Base-by-base conservation (phyloP, 2,797 vertebrate genomes). In the Syngnathus rostellatus region DNA sequence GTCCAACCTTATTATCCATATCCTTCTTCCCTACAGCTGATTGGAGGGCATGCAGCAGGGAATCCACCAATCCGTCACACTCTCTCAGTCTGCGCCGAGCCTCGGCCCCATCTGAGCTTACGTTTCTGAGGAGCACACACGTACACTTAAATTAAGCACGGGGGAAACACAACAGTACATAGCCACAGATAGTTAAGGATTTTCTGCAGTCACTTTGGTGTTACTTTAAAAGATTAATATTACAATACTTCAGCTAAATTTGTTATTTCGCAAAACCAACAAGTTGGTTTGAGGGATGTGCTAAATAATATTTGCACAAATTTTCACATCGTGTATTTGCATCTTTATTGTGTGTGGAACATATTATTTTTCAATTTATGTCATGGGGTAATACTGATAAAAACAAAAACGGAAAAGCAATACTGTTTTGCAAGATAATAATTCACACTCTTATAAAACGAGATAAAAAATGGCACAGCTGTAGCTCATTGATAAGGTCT, bases 21-120 rank as follows among this genome's bases (percentile, higher is more conserved):
- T 98, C 97, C 82, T 99, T 98, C 88, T 96, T 98, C 76, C 97
- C 94, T 51, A 98, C 95, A 0, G 97, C 97, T 10, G 96, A 99
- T 76, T 93, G 96, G 23, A 99, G 86, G 6, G 96, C 97, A 0
- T 99, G 97, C 39, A 99, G 91, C 68, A 99, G 91, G 0, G 97
- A 96, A 0, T 99, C 97, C 81, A 99, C 97, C 85, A 99, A 79
- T 38, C 97, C 97, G 38, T 96, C 94, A 0, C 97, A 98, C 78
- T 99, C 97, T 6, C 97, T 89, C 63, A 99, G 90, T 65, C 96
- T 89, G 74, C 96, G 90, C 10, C 97, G 94, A 0, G 97, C 97
- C 83, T 98, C 97, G 2, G 95, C 94, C 0, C 97, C 97, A 2
- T 99, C 97, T 0, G 97, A 99, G 77, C 97, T 99, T 68, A 98